Conservation (phyloP, 2,113 vertebrate genomes). For the Etheostoma cragini region DNA sequence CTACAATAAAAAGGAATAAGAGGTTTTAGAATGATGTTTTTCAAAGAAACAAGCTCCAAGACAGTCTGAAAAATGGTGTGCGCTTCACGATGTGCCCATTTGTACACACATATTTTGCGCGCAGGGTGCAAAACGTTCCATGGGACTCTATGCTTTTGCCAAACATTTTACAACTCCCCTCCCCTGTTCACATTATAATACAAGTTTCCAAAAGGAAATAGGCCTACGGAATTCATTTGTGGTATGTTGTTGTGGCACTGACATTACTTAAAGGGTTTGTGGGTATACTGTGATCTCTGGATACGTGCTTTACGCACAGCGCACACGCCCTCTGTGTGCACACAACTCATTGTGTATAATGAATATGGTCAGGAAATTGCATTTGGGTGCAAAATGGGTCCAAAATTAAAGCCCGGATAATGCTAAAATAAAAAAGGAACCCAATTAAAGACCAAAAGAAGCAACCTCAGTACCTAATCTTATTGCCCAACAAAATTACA, state of each 20-base stretch:
- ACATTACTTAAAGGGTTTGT: constrained; percentile 18
- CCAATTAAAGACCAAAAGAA: background rate
- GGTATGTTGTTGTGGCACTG: constrained; percentile 18
- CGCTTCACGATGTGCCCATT: background rate
- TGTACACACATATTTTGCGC: constrained; percentile 31
- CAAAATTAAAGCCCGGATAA: background rate
- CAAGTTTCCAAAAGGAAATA: constrained; percentile 13
- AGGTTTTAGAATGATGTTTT: background rate
- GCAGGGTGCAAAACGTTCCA: constrained; percentile 50
- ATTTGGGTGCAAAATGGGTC: background rate
- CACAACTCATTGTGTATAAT: constrained; percentile 16
- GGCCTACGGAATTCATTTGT: background rate
- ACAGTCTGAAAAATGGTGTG: background rate
- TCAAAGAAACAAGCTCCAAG: background rate
- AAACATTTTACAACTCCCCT: constrained; percentile 25
- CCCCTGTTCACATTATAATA: constrained; percentile 10
- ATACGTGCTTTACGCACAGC: constrained; percentile 56
- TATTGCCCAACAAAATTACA: constrained; percentile 33
- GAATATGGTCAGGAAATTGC: constrained; percentile 15
- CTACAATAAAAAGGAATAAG: background rate
- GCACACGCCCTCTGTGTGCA: constrained; percentile 15
- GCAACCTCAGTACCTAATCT: constrained; percentile 31
- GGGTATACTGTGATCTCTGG: background rate
- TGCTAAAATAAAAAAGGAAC: background rate
- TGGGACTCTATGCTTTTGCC: background rate